A percentile compares a stretch with the other conserved stretches of the same genome.
Conservation (phyloP, 2,888 invertebrate species). For the Eupithecia insigniata region DNA sequence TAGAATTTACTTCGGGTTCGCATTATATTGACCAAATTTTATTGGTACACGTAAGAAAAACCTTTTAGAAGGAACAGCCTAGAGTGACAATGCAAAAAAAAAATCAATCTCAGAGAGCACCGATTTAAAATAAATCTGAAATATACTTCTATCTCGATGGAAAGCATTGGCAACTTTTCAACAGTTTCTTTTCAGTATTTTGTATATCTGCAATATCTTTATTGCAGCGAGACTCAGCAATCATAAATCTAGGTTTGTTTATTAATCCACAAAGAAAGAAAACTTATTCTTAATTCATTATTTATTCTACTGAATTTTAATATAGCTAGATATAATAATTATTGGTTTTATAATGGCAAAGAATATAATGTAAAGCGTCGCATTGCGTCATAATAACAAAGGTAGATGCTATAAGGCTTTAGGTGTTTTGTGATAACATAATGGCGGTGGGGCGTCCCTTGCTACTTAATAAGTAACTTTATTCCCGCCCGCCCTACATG, state of each 20-base stretch:
- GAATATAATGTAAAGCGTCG: background rate
- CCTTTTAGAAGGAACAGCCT: background rate
- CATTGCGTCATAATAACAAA: conserved; percentile 9
- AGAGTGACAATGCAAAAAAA: background rate
- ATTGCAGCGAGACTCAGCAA: background rate
- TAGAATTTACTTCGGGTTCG: no score
- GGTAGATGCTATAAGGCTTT: background rate
- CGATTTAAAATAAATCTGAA: background rate
- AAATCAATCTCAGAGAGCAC: background rate
- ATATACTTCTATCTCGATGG: no score
- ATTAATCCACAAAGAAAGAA: background rate
- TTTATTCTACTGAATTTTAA: background rate
- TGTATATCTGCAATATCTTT: background rate
- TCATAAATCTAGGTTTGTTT: background rate
- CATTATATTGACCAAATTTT: no score
- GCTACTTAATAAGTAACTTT: conserved; percentile 29
- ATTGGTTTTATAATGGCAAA: background rate
- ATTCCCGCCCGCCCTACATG: conserved; percentile 20
- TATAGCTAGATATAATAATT: background rate
- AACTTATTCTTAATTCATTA: background rate
- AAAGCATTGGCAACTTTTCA: background rate
- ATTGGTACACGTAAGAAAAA: no score
- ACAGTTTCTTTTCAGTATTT: background rate
- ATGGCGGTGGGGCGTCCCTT: conserved; percentile 21
- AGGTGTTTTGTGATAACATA: conserved; percentile 23